Evolutionary conservation across 2,113 vertebrate species (phyloP).

Genomic region (Epinephelus fuscoguttatus): DNA sequence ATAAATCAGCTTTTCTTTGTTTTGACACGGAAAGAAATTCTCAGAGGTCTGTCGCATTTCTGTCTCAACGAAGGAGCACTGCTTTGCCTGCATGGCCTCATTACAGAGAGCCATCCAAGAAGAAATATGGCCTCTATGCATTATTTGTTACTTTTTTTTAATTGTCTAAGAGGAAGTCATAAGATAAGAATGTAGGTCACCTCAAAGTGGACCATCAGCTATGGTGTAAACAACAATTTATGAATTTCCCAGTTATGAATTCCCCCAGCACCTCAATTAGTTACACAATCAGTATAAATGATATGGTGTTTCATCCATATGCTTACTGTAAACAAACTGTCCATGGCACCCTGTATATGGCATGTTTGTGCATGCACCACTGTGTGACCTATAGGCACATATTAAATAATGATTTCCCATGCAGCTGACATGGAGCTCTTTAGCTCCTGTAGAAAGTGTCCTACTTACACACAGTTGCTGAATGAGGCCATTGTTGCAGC

Average conservation of each 20-base stretch:
- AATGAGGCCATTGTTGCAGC: slow-evolving; percentile 48
- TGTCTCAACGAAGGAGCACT: neutral
- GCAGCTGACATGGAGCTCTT: slow-evolving; percentile 8
- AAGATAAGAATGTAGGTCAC: neutral
- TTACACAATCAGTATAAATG: neutral
- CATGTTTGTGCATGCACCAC: neutral
- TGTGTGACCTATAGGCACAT: slow-evolving; percentile 22
- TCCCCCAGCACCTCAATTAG: neutral
- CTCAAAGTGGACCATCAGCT: neutral
- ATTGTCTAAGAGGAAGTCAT: neutral
- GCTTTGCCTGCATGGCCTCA: neutral
- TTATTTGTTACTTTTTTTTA: neutral
- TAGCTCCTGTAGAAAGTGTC: slow-evolving; percentile 9
- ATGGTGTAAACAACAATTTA: no score
- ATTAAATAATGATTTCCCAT: slow-evolving; percentile 44
- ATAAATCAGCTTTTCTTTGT: neutral
- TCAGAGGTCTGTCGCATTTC: neutral
- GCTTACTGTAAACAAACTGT: neutral
- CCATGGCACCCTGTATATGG: neutral
- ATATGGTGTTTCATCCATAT: neutral
- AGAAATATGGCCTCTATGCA: neutral
- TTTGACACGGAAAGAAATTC: slow-evolving; percentile 4
- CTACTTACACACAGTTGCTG: slow-evolving; percentile 36
- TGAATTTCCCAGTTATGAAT: neutral
- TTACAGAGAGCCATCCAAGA: neutral